Evolutionary conservation across 2,888 invertebrate genomes (phyloP), one percentile per base, ranked within the genome.

Genomic region (Chironomus riparius): DNA sequence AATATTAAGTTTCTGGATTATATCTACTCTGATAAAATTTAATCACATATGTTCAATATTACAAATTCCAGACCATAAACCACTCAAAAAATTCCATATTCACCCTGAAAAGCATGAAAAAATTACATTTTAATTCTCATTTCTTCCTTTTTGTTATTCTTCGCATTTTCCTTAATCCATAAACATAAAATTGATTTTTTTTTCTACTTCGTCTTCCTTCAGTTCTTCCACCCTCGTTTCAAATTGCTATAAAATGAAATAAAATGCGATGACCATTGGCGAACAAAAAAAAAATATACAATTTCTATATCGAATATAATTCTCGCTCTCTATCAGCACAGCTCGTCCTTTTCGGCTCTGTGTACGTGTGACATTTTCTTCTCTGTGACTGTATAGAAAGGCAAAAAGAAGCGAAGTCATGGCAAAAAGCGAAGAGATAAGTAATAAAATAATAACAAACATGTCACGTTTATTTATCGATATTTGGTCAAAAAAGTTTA

Each of bases 381-480:
- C 1, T 18, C 69, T 69, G 12, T 69, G 1, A 38, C 22, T 69
- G n/a, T 47, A 47, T 18, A 6, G 22, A 24, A 28, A 10, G 15
- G 28, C n/a, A 28, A 28, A 28, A 28, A 28, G 28, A 28, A 28
- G 28, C 28, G 28, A 38, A 38, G 38, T 38, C 38, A 38, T 38
- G 38, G 38, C 38, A 38, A 38, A 38, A 38, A 38, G 69, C 28
- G 28, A 24, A 47, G 21, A 74, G 65, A 72, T 71, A 56, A 65
- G 62, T 65, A 73, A 65, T 68, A 74, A 74, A 74, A 74, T 65
- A 74, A 73, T 73, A 48, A 68, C 74, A 74, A 68, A 68, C 68
- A 74, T 68, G 74, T 74, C 74, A 74, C 74, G 74, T 74, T 74
- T 65, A 68, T 74, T 68, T 74, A 65, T 74, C 65, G 50, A 47